Base-by-base conservation (phyloP, 2,797 vertebrate species). In the Dermochelys coriacea region DNA sequence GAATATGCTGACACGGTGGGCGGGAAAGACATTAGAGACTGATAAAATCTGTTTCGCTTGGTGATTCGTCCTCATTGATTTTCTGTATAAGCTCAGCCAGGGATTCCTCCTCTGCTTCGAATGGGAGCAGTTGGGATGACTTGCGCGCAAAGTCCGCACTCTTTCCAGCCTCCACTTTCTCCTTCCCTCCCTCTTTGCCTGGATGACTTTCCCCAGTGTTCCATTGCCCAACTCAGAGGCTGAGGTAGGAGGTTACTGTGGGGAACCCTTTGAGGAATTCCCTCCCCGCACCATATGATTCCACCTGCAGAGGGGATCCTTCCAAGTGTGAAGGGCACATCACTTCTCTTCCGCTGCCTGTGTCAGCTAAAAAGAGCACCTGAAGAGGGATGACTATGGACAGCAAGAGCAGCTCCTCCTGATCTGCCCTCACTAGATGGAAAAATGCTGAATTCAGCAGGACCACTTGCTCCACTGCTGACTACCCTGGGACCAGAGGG, bases 1-100 rank as follows among this genome's bases (percentile, higher is more conserved):
- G 98, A 98, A 74, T 50, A 78, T 86, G 52, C 77, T 1, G 0
- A 68, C 14, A 1, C 1, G 31, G 81, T 54, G 71, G 61, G 84
- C 64, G 88, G 59, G 90, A 80, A 81, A 78, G 89, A 83, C 81
- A 59, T 57, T 29, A 52, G 86, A 91, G 94, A 95, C 88, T 86
- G 92, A 92, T 97, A 94, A 98, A 93, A 37, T 89, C 83, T 96
- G 84, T 97, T 97, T 95, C 89, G 96, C 45, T 41, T 74, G 93
- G 90, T 12, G 0, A 15, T 90, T 96, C 90, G 86, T 97, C 91
- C 87, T 94, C 88, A 0, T 0, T 96, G 93, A 93, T 89, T 96
- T 82, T 94, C 87, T 91, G 12, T 94, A 77, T 96, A 31, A 89
- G 93, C 87, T 64, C 91, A 93, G 87, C 77, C 75, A 87, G 74